Percentiles rank a stretch among this genome's conserved stretches.
phyloP scores from a whole-genome alignment of 2,113 vertebrate species.

The Thomomys bottae region DNA sequence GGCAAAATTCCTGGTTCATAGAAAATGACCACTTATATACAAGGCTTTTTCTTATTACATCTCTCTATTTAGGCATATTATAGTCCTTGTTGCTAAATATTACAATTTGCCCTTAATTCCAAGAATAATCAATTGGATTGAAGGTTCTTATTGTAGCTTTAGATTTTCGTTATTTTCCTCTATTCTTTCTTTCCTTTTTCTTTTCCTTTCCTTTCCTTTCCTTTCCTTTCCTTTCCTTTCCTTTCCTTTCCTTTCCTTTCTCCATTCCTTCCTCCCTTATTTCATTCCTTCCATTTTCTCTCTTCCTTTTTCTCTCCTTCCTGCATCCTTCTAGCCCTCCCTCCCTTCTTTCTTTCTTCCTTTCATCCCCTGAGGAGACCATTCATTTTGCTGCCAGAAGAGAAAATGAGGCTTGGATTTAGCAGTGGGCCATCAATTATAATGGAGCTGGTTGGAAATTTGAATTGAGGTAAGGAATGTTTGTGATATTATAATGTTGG shows the following conservation, averaged over 20 bases:
- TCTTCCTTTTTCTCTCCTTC: accelerated
- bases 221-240: neutral
- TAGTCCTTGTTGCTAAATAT: slow-evolving; percentile 19
- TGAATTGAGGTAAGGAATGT: neutral
- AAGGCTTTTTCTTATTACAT: slow-evolving; percentile 31
- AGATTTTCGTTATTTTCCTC: neutral
- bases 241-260: neutral
- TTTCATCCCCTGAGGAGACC: neutral
- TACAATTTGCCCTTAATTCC: slow-evolving; percentile 37
- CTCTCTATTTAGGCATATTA: slow-evolving; percentile 7
- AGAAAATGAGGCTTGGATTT: neutral
- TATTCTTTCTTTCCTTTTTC: neutral
- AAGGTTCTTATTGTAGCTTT: neutral
- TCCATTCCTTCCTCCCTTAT: too few relatives aligned
- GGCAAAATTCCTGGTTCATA: slow-evolving; percentile 56
- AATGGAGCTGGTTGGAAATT: neutral
- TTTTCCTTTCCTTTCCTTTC: too few relatives aligned
- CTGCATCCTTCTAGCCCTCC: too few relatives aligned
- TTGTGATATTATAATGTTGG: neutral
- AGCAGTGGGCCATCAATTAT: neutral
- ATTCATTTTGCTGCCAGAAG: neutral
- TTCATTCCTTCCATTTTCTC: accelerated
- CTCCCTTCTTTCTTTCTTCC: too few relatives aligned
- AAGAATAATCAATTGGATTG: neutral
- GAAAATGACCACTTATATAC: slow-evolving; percentile 34